Evolutionary conservation across 2,113 vertebrate genomes (phyloP), one percentile per base, ranked within the genome.

Genomic region (Hypocryptadius cinnamomeus): DNA sequence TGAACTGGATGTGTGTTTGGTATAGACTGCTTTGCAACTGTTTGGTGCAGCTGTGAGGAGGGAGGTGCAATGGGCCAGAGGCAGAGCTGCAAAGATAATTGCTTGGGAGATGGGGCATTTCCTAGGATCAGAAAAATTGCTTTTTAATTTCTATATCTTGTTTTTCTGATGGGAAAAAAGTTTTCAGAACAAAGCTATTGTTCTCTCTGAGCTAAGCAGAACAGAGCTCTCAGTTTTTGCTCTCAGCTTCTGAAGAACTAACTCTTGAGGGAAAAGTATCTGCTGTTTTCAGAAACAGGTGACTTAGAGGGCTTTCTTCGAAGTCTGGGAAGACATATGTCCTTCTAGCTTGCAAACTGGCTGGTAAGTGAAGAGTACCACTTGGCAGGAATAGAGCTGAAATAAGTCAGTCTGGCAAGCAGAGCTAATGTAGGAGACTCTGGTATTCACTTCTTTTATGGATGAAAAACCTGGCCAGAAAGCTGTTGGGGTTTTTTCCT

Each of bases 401-500:
- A 92, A 42, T 66, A 63, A 31, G 10, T 59, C 35, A 51, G 30
- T 40, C 22, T 79, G 37, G 6, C 81, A 68, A 83, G 28, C 59
- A 48, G 13, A 15, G 8, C 23, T 89, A 23, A 51, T 3, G 3
- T 19, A 39, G 31, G 35, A 71, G 37, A 40, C 6, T 51, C 13
- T 57, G 44, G 21, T 76, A 19, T 82, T 91, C 0, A 0, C 10
- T 22, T 64, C 31, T 37, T 79, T 51, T 35, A 31, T 45, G 17
- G 31, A n/a, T 72, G 13, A 15, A 76, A 89, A 59, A 51, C 9
- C 33, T 48, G 31, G 2, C 13, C 42, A 76, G 27, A 65, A 79
- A 60, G 35, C 13, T 60, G 10, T 8, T 13, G 5, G 8, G 3
- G 0, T 2, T 23, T 51, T 57, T 51, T 57, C 7, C 4, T 24